Evolutionary conservation across 2,113 vertebrate genomes (phyloP).

Genomic region (Mustelus asterias): DNA sequence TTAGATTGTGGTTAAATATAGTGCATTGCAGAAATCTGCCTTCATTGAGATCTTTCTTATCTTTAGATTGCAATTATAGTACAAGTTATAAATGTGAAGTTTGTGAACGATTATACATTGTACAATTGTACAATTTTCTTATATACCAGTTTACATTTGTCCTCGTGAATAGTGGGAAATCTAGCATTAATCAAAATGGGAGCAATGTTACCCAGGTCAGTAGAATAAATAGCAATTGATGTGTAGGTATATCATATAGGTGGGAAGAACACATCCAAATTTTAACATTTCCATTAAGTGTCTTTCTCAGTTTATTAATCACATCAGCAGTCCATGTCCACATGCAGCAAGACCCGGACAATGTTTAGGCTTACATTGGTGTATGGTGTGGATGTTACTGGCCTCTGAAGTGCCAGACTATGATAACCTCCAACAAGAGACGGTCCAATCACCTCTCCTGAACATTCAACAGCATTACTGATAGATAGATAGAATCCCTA

Average conservation of each 20-base stretch:
- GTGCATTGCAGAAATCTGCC: not conserved
- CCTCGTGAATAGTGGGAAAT: not conserved
- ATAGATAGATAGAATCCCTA: no score
- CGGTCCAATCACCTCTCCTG: no score
- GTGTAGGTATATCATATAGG: not conserved
- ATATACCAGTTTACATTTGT: not conserved
- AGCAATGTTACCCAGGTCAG: not conserved
- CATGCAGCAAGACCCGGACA: no score
- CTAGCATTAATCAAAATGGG: not conserved
- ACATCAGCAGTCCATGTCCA: no score
- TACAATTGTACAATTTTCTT: not conserved
- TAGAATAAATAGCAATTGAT: not conserved
- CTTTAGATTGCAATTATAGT: not conserved
- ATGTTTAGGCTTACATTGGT: no score
- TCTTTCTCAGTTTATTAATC: no score
- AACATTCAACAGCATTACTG: no score
- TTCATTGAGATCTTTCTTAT: not conserved
- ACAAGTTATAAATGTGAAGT: not conserved
- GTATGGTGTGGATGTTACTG: no score
- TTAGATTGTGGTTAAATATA: not conserved
- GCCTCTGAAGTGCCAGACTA: no score
- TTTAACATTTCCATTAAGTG: no score
- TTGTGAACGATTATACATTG: not conserved
- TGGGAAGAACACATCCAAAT: not conserved
- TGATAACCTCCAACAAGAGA: no score